Evolutionary conservation across 2,888 invertebrate genomes (phyloP), one percentile per base, ranked within the genome.

Genomic region (Drosophila villosipedis): DNA sequence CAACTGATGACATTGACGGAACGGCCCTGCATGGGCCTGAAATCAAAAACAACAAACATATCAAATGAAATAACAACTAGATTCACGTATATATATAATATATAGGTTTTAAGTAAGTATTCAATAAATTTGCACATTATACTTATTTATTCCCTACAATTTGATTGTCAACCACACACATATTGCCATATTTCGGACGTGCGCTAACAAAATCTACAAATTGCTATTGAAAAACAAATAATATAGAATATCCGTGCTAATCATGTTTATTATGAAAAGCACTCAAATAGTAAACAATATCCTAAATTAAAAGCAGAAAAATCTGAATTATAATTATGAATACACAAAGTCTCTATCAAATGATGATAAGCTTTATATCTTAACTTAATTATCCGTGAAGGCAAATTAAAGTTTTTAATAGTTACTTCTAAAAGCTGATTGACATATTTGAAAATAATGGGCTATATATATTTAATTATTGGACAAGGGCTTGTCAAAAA

Each of bases 1-100:
- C 31, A 19, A 22, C 31, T 28, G 19, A 5, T 35, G 73, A 62
- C 50, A 63, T 50, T 55, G 30, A 50, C 31, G 31, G 12, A 35
- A 31, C 10, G 33, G 31, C 31, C 37, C 33, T n/a, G 33, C n/a
- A n/a, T 49, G 37, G 14, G 39, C 37, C 6, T 14, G 12, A 50
- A 50, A 35, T 41, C 41, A n/a, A 25, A 22, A 49, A 31, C 22
- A n/a, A 39, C 9, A 7, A 37, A 30, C 39, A 41, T 4, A 9
- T 16, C 9, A 31, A 31, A 22, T 50, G 14, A 28, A 49, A 19
- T 4, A 62, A 31, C 31, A 41, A 25, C 47, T 33, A 39, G 12
- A 12, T 47, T 60, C 16, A 7, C 6, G 30, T 41, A 12, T 22
- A 19, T 12, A 22, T 30, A 19, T 16, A 37, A 37, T 37, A 37